A percentile compares a stretch with the other conserved stretches of the same genome.
Conservation (phyloP, 2,113 vertebrate genomes). For the Carassius gibelio region DNA sequence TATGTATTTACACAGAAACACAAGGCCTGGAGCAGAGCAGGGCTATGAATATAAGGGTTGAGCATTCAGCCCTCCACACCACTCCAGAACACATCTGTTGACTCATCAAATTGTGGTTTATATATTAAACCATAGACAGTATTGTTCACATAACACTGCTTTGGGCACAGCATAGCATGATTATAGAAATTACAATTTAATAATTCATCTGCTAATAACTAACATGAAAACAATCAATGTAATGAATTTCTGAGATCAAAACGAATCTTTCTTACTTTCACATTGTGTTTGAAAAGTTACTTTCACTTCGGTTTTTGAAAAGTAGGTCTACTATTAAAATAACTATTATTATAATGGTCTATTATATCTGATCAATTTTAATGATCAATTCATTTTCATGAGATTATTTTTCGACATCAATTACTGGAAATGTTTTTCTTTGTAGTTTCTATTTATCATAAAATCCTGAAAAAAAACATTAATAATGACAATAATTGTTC, state of each 20-base stretch:
- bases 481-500: neutral
- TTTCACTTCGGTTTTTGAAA: neutral
- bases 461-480: neutral
- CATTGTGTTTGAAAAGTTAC: neutral
- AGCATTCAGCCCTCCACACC: neutral
- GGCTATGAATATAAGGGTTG: neutral
- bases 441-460: neutral
- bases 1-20: conserved; percentile 38
- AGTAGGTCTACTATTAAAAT: neutral
- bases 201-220: neutral
- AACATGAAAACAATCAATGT: neutral
- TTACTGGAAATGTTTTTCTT: neutral
- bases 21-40: neutral
- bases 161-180: neutral
- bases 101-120: neutral
- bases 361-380: no score
- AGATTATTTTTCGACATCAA: neutral
- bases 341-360: neutral
- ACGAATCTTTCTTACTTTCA: neutral
- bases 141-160: neutral
- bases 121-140: neutral
- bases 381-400: no score
- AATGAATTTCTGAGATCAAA: neutral
- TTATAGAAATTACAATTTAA: neutral
- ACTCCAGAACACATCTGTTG: conserved; percentile 2